These are phyloP conservation scores for Cyanocitta stelleri DNA, from an alignment of 2,113 vertebrate genomes.

Conservation along the genomic window DNA sequence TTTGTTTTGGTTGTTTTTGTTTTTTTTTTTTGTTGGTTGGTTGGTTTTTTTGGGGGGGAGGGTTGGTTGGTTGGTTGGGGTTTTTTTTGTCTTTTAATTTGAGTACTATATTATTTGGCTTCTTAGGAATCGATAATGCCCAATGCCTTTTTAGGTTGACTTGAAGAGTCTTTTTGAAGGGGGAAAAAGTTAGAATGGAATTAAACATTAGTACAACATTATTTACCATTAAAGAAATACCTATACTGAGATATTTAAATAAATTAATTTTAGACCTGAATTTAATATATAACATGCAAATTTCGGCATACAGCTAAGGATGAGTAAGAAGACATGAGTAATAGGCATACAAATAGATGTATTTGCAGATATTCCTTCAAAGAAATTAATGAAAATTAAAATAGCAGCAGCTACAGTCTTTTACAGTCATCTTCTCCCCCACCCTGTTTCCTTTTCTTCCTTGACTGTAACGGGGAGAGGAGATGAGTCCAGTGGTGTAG, in stretches of 20 bases:
- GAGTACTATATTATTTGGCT: neutral
- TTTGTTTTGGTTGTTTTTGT: no score
- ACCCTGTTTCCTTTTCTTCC: neutral
- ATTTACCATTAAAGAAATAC: neutral
- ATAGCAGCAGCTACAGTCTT: neutral
- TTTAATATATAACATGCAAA: neutral
- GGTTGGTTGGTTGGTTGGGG: no score
- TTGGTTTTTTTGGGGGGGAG: neutral
- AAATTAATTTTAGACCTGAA: neutral
- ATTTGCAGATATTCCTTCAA: neutral
- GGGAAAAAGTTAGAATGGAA: neutral
- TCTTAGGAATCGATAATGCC: neutral
- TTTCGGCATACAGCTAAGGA: neutral
- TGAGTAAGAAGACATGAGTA: neutral
- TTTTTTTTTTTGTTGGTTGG: no score
- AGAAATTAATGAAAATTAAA: neutral
- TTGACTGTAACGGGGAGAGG: neutral
- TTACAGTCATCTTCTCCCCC: neutral
- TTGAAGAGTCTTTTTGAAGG: neutral
- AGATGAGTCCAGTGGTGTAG: neutral
- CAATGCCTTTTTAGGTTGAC: neutral
- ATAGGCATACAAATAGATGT: neutral
- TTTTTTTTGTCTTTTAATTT: no score
- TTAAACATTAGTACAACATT: neutral
- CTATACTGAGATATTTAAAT: neutral